Base-by-base conservation (phyloP, 2,888 invertebrate species). In the Eristalis tenax region DNA sequence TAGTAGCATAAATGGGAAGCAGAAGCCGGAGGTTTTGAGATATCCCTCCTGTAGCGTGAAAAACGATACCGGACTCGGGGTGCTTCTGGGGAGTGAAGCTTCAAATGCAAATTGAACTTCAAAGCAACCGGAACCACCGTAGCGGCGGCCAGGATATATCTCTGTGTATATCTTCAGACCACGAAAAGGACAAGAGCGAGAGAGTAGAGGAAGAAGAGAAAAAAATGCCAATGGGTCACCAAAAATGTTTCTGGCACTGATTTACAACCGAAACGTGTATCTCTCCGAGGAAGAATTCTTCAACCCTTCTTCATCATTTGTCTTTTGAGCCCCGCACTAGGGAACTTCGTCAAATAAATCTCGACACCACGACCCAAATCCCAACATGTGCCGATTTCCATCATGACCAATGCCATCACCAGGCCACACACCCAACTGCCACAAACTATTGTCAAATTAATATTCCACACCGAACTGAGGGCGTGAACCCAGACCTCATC, bases 261-360 rank as follows among this genome's bases (percentile, higher is more conserved):
- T 86, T 86, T 86, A 81, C 85, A 81, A 70, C 74, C 61, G 23
- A 78, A 86, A 86, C 82, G 78, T 78, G 73, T 86, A 74, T 65
- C 70, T 71, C 71, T 66, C 73, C 23, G 57, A 65, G 64, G 18
- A 50, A 63, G 66, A 23, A 23, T 13, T 13, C 59, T 13, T 13
- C 59, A 28, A 71, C 75, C 66, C 70, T 76, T 76, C 32, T 56
- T 71, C 28, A 35, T 61, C 66, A 71, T 76, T 26, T 26, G n/a
- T 81, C 56, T 64, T 18, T 70, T 71, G 66, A 2, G 1, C 28
- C 28, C 26, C 57, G 57, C 73, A 23, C 1, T 13, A n/a, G 43
- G 80, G 50, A 22, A 80, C 70, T 43, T 35, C 22, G 57, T 22
- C 28, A 57, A 65, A 78, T 78, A 78, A 78, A 78, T 78, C 70